Percentiles rank a stretch among this genome's conserved stretches.
Evolutionary conservation across 2,797 vertebrate species (phyloP).

Genomic region (Ambastaia sidthimunki): DNA sequence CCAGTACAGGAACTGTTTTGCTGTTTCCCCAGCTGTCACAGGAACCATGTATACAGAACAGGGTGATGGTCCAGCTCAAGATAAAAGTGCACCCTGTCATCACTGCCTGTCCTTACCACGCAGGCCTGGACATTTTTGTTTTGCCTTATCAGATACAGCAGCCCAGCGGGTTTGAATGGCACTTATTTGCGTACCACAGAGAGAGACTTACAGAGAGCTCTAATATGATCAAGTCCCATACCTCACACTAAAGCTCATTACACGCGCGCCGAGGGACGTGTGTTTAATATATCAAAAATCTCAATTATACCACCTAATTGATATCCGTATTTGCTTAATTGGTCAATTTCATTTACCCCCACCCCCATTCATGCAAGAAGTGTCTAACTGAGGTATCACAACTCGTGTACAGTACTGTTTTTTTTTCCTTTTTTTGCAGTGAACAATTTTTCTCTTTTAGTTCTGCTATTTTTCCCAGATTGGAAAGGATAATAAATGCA

Average conservation of each 20-base stretch:
- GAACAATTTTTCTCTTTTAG: constrained; percentile 32
- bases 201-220: constrained; percentile 41
- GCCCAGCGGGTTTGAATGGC: constrained; percentile 27
- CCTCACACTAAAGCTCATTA: constrained; percentile 73
- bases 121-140: constrained; percentile 33
- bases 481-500: constrained; percentile 56
- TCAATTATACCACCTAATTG: constrained; percentile 81
- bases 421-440: constrained; percentile 69
- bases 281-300: constrained; percentile 77
- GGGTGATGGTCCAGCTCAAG: constrained; percentile 39
- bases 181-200: constrained; percentile 26
- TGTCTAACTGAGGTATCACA: constrained; percentile 50
- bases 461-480: constrained; percentile 62
- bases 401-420: constrained; percentile 31
- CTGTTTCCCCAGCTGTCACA: constrained; percentile 33
- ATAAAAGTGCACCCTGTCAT: constrained; percentile 44
- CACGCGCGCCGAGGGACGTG: constrained; percentile 74
- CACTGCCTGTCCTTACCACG: constrained; percentile 26
- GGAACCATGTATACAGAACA: constrained; percentile 34
- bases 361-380: constrained; percentile 56
- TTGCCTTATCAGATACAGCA: constrained; percentile 47
- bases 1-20: constrained; percentile 16
- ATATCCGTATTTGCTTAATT: constrained; percentile 83
- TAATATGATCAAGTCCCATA: constrained; percentile 66
- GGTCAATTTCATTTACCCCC: constrained; percentile 61